These are phyloP conservation scores for Coracopsis vasa DNA, from an alignment of 2,113 vertebrate genomes.

Conservation along the genomic window DNA sequence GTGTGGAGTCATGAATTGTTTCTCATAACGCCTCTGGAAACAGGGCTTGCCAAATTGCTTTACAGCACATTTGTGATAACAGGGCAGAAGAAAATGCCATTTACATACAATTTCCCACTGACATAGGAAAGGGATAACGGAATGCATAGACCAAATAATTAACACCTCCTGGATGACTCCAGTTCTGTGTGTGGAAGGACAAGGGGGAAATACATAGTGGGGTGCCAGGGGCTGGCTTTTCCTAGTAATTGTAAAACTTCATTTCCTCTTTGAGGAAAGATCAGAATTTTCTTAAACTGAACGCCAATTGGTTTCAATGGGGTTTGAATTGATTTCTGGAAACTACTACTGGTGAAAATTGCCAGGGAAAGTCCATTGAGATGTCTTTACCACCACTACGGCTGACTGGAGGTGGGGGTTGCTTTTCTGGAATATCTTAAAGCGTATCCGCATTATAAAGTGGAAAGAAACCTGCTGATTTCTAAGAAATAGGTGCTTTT, in stretches of 20 bases:
- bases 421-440: background rate
- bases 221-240: background rate
- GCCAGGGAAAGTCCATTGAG: background rate
- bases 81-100: background rate
- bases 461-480: background rate
- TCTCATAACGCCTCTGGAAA: background rate
- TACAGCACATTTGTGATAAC: background rate
- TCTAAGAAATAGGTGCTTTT: background rate
- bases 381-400: background rate
- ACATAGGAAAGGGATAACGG: background rate
- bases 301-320: background rate
- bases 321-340: background rate
- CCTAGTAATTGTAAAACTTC: background rate
- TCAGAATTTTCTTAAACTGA: background rate
- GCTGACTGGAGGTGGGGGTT: background rate
- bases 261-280: slow-evolving; percentile 3
- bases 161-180: background rate
- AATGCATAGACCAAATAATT: background rate
- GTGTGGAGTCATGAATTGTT: slow-evolving; percentile 10
- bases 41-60: slow-evolving; percentile 14
- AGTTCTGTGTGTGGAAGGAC: background rate
- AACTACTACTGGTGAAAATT: background rate
- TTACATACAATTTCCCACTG: background rate
- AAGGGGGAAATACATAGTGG: background rate
- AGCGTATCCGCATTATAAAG: background rate